A percentile compares a stretch with the other conserved stretches of the same genome.
These are phyloP conservation scores for Dioctria linearis DNA, from an alignment of 2,888 invertebrate genomes.

Conservation along the genomic window DNA sequence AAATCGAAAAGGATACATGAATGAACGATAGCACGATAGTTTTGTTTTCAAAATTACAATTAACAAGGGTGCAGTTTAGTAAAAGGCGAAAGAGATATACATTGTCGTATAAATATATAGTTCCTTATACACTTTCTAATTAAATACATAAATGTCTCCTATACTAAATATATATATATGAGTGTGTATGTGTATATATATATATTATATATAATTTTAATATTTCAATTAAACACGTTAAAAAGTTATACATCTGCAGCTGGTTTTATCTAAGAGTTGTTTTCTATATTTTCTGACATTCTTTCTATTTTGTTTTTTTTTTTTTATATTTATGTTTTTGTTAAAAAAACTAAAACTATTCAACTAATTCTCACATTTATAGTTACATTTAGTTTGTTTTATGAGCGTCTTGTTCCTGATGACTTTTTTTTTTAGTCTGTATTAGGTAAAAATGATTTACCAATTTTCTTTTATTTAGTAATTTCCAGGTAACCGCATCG, in stretches of 20 bases:
- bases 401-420: neutral
- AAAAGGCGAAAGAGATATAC: constrained; percentile 47
- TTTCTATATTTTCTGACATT: constrained; percentile 8
- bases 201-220: neutral
- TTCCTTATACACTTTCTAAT: constrained; percentile 46
- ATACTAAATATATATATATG: no score
- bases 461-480: neutral
- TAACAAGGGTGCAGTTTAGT: constrained; percentile 47
- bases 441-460: no score
- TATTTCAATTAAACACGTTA: constrained; percentile 46
- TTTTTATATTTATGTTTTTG: constrained; percentile 4
- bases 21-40: constrained; percentile 32
- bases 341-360: constrained; percentile 38
- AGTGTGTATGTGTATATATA: no score
- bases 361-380: constrained; percentile 44
- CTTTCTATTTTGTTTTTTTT: neutral
- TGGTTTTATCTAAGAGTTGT: constrained; percentile 14
- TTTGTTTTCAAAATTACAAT: constrained; percentile 24
- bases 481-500: constrained; percentile 32
- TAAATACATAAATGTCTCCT: constrained; percentile 45
- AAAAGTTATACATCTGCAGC: constrained; percentile 47
- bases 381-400: constrained; percentile 43
- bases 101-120: constrained; percentile 51
- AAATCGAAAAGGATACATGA: constrained; percentile 44
- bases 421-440: constrained; percentile 16